Percentiles rank a stretch among this genome's conserved stretches.
Conservation (phyloP, 1,140 invertebrate genomes). For the Drosophila nasuta region DNA sequence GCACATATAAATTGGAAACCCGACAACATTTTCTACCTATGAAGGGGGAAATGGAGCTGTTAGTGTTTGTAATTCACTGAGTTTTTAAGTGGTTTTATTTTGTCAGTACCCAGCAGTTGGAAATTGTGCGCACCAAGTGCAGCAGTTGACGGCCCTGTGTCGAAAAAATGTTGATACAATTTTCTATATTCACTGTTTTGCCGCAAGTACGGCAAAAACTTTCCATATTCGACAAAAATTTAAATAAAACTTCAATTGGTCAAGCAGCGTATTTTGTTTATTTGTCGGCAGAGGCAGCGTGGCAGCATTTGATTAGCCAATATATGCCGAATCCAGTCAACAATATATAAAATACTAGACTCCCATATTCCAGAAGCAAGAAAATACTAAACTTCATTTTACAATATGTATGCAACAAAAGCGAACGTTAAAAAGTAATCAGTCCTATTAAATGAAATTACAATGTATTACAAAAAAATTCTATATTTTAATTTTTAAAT, state of each 20-base stretch:
- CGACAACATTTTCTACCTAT: conserved; percentile 51
- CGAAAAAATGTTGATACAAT: conserved; percentile 53
- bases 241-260: conserved; percentile 22
- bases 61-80: neutral
- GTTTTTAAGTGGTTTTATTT: neutral
- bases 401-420: too few species aligned
- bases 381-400: neutral
- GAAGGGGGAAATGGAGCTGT: conserved; percentile 1
- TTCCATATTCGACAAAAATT: conserved; percentile 51
- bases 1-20: conserved; percentile 51
- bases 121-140: conserved; percentile 47
- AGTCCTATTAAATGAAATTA: too few species aligned
- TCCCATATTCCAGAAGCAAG: neutral
- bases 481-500: too few species aligned
- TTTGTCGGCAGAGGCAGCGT: neutral
- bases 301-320: neutral
- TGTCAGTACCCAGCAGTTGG: conserved; percentile 63
- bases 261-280: neutral
- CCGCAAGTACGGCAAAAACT: conserved; percentile 67
- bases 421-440: too few species aligned
- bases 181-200: conserved; percentile 37
- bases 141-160: conserved; percentile 34
- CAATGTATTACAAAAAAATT: too few species aligned
- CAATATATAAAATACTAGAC: conserved; percentile 18
- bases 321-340: conserved; percentile 1